phyloP scores from a whole-genome alignment of 2,888 invertebrate species.

The Nebria salina region DNA sequence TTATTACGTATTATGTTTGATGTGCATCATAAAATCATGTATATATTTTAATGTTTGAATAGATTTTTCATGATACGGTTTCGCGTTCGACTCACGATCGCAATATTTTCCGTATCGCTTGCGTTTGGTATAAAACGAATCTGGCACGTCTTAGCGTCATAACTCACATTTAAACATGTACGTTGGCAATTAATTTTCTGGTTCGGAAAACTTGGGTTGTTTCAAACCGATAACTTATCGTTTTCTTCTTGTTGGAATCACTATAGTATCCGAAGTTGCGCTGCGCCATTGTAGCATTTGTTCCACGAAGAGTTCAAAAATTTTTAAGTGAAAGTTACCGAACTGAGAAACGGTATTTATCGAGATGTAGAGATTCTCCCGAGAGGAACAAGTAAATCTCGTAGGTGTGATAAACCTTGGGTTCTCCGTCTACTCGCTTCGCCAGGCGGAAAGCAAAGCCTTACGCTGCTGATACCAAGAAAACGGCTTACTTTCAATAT shows the following conservation, averaged over 20 bases:
- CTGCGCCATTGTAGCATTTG: constrained; percentile 29
- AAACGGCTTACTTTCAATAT: constrained; percentile 11
- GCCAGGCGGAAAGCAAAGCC: constrained; percentile 7
- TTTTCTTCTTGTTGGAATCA: constrained; percentile 26
- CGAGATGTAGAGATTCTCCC: constrained; percentile 25
- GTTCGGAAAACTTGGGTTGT: constrained; percentile 38
- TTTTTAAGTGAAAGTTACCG: constrained; percentile 44
- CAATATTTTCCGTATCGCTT: constrained; percentile 2
- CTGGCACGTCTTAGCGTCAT: constrained; percentile 14
- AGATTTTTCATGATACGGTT: neutral
- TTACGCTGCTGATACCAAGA: constrained; percentile 11
- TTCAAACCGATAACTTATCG: constrained; percentile 43
- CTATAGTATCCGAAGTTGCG: neutral
- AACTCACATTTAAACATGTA: constrained; percentile 38
- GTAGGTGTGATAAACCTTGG: constrained; percentile 17
- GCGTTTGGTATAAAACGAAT: constrained; percentile 6
- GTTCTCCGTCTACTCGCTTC: neutral
- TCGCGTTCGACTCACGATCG: neutral
- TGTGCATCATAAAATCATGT: too few species aligned
- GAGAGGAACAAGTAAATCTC: constrained; percentile 20
- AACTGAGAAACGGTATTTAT: constrained; percentile 42
- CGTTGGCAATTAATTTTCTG: constrained; percentile 44
- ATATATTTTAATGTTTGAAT: neutral
- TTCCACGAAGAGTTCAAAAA: constrained; percentile 23
- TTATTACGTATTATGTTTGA: too few species aligned